Conservation (phyloP, 2,797 vertebrate genomes). For the Brachyalestes nurse region DNA sequence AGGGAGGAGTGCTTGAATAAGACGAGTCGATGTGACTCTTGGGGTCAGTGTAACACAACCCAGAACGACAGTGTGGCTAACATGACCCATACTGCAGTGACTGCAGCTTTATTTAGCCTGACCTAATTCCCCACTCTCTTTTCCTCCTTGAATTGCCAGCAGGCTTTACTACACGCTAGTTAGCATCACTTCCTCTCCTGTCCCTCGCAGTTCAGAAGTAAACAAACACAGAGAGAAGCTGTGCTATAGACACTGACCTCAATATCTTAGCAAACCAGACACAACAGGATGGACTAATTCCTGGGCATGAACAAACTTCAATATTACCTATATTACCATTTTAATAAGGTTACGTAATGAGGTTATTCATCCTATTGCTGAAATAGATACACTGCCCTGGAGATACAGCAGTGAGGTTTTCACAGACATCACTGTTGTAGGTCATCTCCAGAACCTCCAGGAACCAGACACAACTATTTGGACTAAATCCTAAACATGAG, state of each 20-base stretch:
- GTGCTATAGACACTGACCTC: not conserved
- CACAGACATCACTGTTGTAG: not conserved
- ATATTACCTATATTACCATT: not conserved
- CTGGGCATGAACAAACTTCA: not conserved
- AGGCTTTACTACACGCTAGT: conserved; percentile 44
- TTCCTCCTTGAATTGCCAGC: conserved; percentile 25
- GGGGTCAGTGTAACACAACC: conserved; percentile 25
- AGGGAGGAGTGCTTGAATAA: not conserved
- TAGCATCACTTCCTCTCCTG: not conserved
- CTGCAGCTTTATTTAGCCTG: conserved; percentile 59
- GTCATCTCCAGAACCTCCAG: too few species aligned
- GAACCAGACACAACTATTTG: too few species aligned
- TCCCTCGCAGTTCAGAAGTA: not conserved
- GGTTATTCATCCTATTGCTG: not conserved
- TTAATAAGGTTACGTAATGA: not conserved
- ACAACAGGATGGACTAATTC: conserved; percentile 35
- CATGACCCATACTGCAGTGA: conserved; percentile 28
- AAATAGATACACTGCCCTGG: not conserved
- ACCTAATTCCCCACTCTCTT: conserved; percentile 55
- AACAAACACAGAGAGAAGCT: conserved; percentile 50
- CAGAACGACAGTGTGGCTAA: conserved; percentile 32
- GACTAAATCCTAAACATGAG: too few species aligned
- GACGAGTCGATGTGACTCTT: conserved; percentile 35
- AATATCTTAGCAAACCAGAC: not conserved
- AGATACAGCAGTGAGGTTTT: not conserved